These are phyloP conservation scores for Zaprionus ornatus DNA, from an alignment of 1,140 invertebrate species.

Conservation along the genomic window DNA sequence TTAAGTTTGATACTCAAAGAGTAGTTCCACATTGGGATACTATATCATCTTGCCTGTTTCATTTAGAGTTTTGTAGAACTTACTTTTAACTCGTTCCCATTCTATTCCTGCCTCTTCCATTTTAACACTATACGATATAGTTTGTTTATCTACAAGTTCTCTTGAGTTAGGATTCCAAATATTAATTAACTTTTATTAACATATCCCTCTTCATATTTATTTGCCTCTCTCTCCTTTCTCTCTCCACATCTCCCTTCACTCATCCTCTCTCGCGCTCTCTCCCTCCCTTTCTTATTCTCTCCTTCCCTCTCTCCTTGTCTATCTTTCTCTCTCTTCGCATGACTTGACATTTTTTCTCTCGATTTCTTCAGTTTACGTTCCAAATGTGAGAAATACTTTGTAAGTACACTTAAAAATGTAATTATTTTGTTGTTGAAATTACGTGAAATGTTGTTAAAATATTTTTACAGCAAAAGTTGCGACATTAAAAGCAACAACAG, in stretches of 20 bases:
- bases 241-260: not conserved
- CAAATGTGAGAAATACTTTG: conserved; percentile 66
- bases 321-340: not conserved
- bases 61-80: not conserved
- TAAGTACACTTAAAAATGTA: conserved; percentile 68
- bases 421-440: conserved; percentile 66
- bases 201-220: not conserved
- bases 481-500: conserved; percentile 56
- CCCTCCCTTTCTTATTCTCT: not conserved
- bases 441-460: conserved; percentile 79
- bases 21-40: no score
- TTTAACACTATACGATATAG: not conserved
- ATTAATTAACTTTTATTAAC: not conserved
- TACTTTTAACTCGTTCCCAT: not conserved
- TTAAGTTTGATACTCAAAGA: not conserved
- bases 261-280: conserved; percentile 17
- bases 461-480: conserved; percentile 74
- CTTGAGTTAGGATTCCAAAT: not conserved
- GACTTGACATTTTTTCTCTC: conserved; percentile 10
- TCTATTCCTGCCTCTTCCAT: not conserved
- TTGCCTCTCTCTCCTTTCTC: not conserved
- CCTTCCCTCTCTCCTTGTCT: not conserved
- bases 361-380: conserved; percentile 43
- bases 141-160: not conserved
- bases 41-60: no score